These are phyloP conservation scores for Philypnodon macrostomus DNA, from an alignment of 2,797 vertebrate species.

Conservation along the genomic window DNA sequence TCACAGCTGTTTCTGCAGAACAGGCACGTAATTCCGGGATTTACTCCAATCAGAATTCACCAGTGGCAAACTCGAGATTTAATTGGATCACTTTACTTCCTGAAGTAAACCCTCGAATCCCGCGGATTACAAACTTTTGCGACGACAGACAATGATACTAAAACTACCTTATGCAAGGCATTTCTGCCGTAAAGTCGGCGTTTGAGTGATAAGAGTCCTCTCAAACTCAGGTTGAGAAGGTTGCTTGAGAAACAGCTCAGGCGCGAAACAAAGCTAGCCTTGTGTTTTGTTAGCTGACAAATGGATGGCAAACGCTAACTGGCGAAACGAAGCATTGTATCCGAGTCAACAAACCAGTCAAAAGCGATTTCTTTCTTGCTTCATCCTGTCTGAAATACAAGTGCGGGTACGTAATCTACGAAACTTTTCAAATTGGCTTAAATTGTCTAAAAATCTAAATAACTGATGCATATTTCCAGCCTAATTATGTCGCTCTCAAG, in stretches of 20 bases:
- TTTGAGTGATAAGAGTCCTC: background rate
- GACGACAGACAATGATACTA: background rate
- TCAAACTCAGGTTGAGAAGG: background rate
- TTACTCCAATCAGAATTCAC: slow-evolving; percentile 43
- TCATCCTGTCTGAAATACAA: background rate
- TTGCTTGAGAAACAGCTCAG: background rate
- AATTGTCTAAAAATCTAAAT: too few relatives aligned
- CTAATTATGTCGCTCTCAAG: slow-evolving; percentile 60
- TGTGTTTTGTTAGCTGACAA: slow-evolving; percentile 40
- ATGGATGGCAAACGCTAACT: slow-evolving; percentile 33
- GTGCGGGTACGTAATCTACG: slow-evolving; percentile 34
- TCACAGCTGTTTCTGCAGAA: too few relatives aligned
- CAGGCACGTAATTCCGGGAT: slow-evolving; percentile 32
- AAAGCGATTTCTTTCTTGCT: background rate
- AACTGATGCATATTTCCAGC: background rate
- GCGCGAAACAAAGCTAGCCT: background rate
- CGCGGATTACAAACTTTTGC: slow-evolving; percentile 58
- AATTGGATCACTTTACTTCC: slow-evolving; percentile 58
- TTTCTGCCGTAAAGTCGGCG: fast-evolving
- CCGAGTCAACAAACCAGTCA: slow-evolving; percentile 61
- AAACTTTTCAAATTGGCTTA: too few relatives aligned
- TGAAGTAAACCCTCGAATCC: slow-evolving; percentile 36
- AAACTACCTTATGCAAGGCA: background rate
- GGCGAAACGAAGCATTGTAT: slow-evolving; percentile 36
- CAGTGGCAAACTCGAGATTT: slow-evolving; percentile 15